Percentiles rank a stretch among this genome's conserved stretches.
Conservation (phyloP, 2,888 invertebrate species). For the Sphinx pinastri region DNA sequence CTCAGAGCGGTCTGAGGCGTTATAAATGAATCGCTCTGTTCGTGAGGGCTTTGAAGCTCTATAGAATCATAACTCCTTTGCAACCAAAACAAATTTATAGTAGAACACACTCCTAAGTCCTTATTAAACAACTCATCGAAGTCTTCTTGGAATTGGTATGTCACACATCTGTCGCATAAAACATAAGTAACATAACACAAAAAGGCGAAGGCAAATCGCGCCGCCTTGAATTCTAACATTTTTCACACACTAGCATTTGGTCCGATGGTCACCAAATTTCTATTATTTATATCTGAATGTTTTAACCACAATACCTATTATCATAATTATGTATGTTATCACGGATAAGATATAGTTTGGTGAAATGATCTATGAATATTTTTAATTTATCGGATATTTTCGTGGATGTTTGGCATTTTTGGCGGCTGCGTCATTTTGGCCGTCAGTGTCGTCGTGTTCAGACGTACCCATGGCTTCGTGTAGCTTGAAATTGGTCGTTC, state of each 20-base stretch:
- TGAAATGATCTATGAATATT: constrained; percentile 30
- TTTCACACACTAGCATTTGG: constrained; percentile 20
- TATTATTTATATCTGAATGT: constrained; percentile 25
- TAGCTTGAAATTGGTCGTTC: no score
- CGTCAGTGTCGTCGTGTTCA: constrained; percentile 16
- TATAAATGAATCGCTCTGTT: constrained; percentile 47
- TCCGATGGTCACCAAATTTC: constrained; percentile 26
- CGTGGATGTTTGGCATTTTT: constrained; percentile 28
- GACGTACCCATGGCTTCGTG: no score
- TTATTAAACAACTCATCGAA: constrained; percentile 48
- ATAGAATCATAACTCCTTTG: constrained; percentile 42
- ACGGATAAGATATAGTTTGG: constrained; percentile 34
- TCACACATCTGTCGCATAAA: constrained; percentile 42
- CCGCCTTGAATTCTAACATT: constrained; percentile 12
- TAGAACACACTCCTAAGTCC: constrained; percentile 41
- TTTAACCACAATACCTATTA: constrained; percentile 30
- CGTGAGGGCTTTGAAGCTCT: constrained; percentile 41
- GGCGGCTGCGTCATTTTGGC: constrained; percentile 20
- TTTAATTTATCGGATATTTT: constrained; percentile 24
- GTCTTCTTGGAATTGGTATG: constrained; percentile 53
- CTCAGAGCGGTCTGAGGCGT: constrained; percentile 37
- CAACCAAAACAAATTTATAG: constrained; percentile 43
- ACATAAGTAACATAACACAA: constrained; percentile 2
- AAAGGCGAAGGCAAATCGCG: constrained; percentile 1
- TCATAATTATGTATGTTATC: constrained; percentile 35